Base-by-base conservation (phyloP, 2,888 invertebrate genomes). In the Hydraecia micacea region DNA sequence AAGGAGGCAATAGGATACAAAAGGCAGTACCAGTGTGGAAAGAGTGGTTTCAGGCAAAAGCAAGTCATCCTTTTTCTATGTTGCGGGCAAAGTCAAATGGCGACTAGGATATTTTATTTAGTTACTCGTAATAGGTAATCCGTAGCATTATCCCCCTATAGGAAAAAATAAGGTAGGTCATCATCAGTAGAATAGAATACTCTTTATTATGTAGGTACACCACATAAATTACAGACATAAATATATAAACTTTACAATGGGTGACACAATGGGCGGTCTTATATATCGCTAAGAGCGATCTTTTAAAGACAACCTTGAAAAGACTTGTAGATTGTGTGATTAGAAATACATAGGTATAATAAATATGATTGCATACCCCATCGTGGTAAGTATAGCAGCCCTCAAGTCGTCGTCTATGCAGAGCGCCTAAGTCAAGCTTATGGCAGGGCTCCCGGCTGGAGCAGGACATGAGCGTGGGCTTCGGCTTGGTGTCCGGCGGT, bases 341-440 rank as follows among this genome's bases (percentile, higher is more conserved):
- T 71, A 36, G 25, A 49, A 25, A 25, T 55, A 72, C 28, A 15
- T 62, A 62, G 8, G 6, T 13, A 52, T 52, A 25, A 4, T 32
- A 76, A 76, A 42, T 15, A 32, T 39, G 15, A 55, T 65, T 67
- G 71, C 84, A 95, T 94, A 98, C 98, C 95, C 97, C 95, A 62
- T 97, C 97, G 94, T 98, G 98, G 88, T 98, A 97, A 73, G 98
- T 98, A 91, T 97, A 98, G 92, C 98, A 98, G 77, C 98, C 98
- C 80, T 98, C 97, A 46, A 98, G 97, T 79, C 98, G 97, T 84
- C 98, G 95, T 55, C 98, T 95, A 7, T 97, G 97, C 85, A 98
- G 95, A 77, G 97, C 97, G 86, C 98, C 98, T 86, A 98, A 94
- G 80, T 97, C 97, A 75, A 98, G 95, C 93, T 98, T 98, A 90